Percentiles rank a stretch among this genome's conserved stretches.
Conservation (phyloP, 2,113 vertebrate species). For the Myxocyprinus asiaticus region DNA sequence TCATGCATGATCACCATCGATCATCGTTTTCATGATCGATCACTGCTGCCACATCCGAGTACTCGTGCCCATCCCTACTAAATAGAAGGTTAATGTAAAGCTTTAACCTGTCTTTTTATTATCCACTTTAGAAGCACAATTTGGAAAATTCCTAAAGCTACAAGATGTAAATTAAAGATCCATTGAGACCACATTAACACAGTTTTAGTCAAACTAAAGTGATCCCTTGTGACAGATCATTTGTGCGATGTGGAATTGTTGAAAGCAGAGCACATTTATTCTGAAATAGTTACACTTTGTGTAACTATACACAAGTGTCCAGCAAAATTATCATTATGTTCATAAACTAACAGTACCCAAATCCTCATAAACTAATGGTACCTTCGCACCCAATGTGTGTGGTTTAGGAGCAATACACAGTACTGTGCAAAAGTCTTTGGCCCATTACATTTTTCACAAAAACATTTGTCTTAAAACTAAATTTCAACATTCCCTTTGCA, state of each 20-base stretch:
- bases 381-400: too few relatives aligned
- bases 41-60: too few relatives aligned
- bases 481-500: too few relatives aligned
- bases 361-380: too few relatives aligned
- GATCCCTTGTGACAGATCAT: not conserved
- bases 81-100: not conserved
- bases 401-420: too few relatives aligned
- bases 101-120: not conserved
- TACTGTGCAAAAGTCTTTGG: too few relatives aligned
- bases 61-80: too few relatives aligned
- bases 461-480: too few relatives aligned
- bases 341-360: too few relatives aligned
- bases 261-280: not conserved
- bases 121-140: not conserved
- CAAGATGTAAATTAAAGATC: not conserved
- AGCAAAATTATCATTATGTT: not conserved
- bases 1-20: too few relatives aligned
- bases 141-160: not conserved
- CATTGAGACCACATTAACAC: not conserved
- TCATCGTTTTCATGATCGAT: too few relatives aligned
- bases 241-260: conserved; percentile 13
- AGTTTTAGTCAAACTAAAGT: not conserved
- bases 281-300: not conserved
- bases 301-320: not conserved
- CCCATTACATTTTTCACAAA: too few relatives aligned